Evolutionary conservation across 2,113 vertebrate species (phyloP), one percentile per base, ranked within the genome.

Genomic region (Tetrax tetrax): DNA sequence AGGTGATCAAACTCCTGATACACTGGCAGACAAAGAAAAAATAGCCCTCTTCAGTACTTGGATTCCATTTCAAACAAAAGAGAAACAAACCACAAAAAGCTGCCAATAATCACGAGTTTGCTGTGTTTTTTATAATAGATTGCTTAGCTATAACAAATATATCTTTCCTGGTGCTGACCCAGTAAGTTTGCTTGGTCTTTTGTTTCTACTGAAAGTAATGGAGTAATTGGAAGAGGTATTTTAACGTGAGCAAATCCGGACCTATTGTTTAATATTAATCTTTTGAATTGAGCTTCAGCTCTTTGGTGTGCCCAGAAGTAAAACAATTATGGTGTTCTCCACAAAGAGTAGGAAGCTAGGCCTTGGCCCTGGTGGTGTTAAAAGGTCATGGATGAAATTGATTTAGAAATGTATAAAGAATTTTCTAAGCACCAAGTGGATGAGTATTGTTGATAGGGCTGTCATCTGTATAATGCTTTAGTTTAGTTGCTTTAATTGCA

Each of bases 1-100:
- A 99, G 98, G 86, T 99, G 99, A 96, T 99, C 99, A 94, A 99
- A 99, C 96, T 99, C 99, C 97, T 99, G 99, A 96, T 99, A 99
- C 90, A 99, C 99, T 99, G 97, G 65, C 76, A 94, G 72, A 89
- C 60, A 96, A 77, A 97, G 64, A 79, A 81, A 93, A 57, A 19
- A 74, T 4, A 93, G 50, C 85, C 68, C 65, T 79, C 37, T 41
- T 97, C 51, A 96, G 83, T 53, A 69, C 68, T 51, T 54, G 25
- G 38, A 65, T 74, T 80, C 60, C 57, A 29, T 72, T 90, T 87
- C 4, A 15, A 76, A 71, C 33, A 88, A 93, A 64, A 78, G 23
- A 88, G 63, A 63, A 93, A 74, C 20, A 71, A 94, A 76, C 45
- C 22, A 74, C 59, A 77, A 68, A 87, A 93, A 50, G 10, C 18